Base-by-base conservation (phyloP, 2,797 vertebrate genomes). In the Cynodonichthys magdalenae region DNA sequence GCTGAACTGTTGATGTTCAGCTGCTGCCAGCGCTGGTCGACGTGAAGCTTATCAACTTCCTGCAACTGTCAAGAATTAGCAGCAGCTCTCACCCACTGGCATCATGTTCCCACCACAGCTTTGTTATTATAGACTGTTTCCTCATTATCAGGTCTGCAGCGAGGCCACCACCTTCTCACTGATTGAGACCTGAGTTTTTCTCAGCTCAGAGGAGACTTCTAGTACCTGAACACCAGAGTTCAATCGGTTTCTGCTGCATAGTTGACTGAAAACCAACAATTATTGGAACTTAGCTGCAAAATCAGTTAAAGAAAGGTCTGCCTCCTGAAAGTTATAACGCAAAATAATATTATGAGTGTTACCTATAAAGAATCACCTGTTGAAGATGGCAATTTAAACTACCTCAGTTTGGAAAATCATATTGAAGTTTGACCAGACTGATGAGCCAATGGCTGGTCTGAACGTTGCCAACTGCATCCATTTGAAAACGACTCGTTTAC, bases 11-110 rank as follows among this genome's bases (percentile, higher is more conserved):
- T 52, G 71, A 58, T 44, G 42, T 77, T 70, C n/a, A 57, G 54
- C 55, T 31, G 53, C 63, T 71, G 45, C 67, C 59, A 28, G 28
- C 11, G 15, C 53, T 55, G 27, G 41, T 61, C 53, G 20, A 60
- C 10, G 14, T 34, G 39, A 42, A 59, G 59, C 83, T 89, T 91
- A 86, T 87, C 86, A 54, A 68, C 81, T 86, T 88, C 89, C 86
- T 87, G 87, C 75, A 85, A 82, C 69, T 75, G 72, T 75, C 39
- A 27, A 51, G 42, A 20, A 66, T 55, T 52, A 56, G 28, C 49
- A 74, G 69, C 53, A 19, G 46, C 29, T 15, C 28, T 17, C 7
- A 51, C 55, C 55, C 57, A 39, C 1, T 46, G 66, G 17, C 65
- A 15, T 76, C 59, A 54, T 55, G 48, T 71, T 55, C 47, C 53